Evolutionary conservation across 2,797 vertebrate species (phyloP).

Genomic region (Phalanger gymnotis): DNA sequence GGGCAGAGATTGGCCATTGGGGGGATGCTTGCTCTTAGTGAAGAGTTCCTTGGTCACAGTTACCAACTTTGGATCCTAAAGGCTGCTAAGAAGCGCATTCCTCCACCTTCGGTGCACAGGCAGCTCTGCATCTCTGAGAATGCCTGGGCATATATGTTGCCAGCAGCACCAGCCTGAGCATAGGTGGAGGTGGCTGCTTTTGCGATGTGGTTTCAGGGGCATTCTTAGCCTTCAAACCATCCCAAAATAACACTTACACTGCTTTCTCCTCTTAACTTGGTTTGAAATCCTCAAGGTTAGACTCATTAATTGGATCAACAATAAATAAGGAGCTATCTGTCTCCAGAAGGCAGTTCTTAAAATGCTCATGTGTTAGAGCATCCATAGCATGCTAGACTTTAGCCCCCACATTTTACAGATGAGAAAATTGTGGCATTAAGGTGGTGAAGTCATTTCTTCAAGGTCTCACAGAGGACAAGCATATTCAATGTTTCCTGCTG

Average conservation of each 20-base stretch:
- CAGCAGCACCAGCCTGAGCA: background rate
- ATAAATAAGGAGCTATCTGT: background rate
- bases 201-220: background rate
- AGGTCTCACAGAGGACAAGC: background rate
- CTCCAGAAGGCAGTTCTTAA: background rate
- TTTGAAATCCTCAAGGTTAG: background rate
- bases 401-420: background rate
- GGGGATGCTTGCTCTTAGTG: background rate
- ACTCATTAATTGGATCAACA: background rate
- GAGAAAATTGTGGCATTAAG: background rate
- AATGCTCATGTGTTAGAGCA: background rate
- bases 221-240: background rate
- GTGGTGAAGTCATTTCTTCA: background rate
- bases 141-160: background rate
- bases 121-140: background rate
- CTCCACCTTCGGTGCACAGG: background rate
- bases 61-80: background rate
- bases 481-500: background rate
- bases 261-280: background rate
- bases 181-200: background rate
- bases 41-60: background rate
- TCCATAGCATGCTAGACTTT: background rate
- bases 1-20: rapidly evolving
- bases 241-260: background rate
- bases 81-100: background rate